phyloP scores from a whole-genome alignment of 2,888 invertebrate genomes.

The Drosophila vallismaia region DNA sequence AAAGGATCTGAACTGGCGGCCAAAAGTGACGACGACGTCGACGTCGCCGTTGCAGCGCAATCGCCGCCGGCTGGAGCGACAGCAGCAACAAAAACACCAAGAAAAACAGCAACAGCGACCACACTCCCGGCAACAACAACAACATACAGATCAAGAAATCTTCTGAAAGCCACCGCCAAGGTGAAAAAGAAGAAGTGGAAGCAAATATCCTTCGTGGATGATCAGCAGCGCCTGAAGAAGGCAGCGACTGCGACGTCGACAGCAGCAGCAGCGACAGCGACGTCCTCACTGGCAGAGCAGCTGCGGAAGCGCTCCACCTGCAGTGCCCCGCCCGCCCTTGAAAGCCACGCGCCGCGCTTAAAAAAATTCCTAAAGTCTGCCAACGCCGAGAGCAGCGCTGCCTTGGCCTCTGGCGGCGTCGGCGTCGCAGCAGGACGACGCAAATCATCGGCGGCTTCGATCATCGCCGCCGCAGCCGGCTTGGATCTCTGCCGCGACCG shows the following conservation, averaged over 20 bases:
- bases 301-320: constrained; percentile 69
- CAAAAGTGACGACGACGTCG: constrained; percentile 70
- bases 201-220: constrained; percentile 77
- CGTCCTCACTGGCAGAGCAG: constrained; percentile 12
- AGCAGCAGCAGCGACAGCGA: constrained; percentile 26
- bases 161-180: constrained; percentile 75
- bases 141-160: constrained; percentile 69
- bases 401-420: neutral
- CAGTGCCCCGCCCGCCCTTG: constrained; percentile 72
- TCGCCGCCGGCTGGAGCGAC: constrained; percentile 34
- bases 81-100: constrained; percentile 24
- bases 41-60: constrained; percentile 59
- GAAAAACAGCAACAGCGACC: constrained; percentile 38
- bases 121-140: constrained; percentile 34
- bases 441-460: constrained; percentile 75
- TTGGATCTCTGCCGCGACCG: constrained; percentile 55
- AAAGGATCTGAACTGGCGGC: constrained; percentile 74
- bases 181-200: constrained; percentile 80
- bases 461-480: constrained; percentile 70
- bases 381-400: constrained; percentile 1
- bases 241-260: constrained; percentile 27
- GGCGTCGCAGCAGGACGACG: constrained; percentile 51
- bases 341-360: constrained; percentile 52
- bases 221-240: constrained; percentile 42
- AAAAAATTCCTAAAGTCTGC: constrained; percentile 56